A percentile compares a stretch with the other conserved stretches of the same genome.
These are phyloP conservation scores for Falco biarmicus DNA, from an alignment of 2,797 vertebrate genomes.

Conservation along the genomic window DNA sequence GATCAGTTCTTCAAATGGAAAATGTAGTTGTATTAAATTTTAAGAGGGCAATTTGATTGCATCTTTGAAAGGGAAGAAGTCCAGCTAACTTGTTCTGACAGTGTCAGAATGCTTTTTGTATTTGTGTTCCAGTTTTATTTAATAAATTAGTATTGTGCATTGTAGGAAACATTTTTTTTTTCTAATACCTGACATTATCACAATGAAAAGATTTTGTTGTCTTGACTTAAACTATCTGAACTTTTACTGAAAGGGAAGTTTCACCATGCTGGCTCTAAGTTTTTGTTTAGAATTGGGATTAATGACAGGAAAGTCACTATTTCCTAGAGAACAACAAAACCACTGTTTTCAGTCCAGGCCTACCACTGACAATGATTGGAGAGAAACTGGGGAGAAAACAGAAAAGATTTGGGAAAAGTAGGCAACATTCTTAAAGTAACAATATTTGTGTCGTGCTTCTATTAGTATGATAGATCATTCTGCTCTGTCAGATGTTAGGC, in stretches of 20 bases:
- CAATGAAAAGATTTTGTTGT: background rate
- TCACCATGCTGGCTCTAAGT: background rate
- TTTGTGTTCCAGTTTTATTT: background rate
- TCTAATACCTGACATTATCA: background rate
- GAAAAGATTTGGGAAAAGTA: background rate
- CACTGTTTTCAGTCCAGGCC: background rate
- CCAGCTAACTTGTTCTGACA: constrained; percentile 4
- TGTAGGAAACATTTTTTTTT: background rate
- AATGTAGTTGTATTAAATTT: constrained; percentile 10
- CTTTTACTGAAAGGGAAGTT: background rate
- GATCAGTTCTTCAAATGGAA: constrained; percentile 9
- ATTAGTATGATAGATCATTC: background rate
- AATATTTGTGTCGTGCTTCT: background rate
- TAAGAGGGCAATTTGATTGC: background rate
- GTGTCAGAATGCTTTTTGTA: background rate
- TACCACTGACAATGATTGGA: background rate
- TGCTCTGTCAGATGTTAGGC: background rate
- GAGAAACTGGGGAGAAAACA: background rate
- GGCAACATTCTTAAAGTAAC: background rate
- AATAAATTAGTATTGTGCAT: background rate
- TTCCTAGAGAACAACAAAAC: background rate
- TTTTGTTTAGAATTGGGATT: background rate
- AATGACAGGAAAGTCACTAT: background rate
- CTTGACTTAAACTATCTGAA: background rate
- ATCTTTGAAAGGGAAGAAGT: constrained; percentile 4